Percentiles rank a stretch among this genome's conserved stretches.
Evolutionary conservation across 2,797 vertebrate species (phyloP).

Genomic region (Intellagama lesueurii): DNA sequence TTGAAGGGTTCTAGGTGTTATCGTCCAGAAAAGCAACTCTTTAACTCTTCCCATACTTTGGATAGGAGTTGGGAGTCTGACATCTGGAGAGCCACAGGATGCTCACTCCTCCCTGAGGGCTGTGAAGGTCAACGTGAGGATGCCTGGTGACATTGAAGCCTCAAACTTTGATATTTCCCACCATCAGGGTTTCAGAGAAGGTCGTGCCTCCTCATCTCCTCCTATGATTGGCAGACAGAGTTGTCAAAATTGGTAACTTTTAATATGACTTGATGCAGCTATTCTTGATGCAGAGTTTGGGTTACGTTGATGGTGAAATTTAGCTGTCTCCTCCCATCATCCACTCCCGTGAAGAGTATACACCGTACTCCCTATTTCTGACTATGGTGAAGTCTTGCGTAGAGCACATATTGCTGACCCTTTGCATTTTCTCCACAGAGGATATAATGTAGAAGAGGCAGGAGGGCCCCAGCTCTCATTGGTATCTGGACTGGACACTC

Average conservation of each 20-base stretch:
- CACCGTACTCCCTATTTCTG: background rate
- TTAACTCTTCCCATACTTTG: no score
- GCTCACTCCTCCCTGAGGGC: no score
- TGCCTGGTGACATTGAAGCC: background rate
- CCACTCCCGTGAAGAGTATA: background rate
- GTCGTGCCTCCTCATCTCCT: background rate
- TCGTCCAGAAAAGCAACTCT: no score
- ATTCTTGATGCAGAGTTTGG: background rate
- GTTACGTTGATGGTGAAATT: background rate
- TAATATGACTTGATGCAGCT: background rate
- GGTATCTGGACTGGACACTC: slow-evolving; percentile 59
- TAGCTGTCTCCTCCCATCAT: background rate
- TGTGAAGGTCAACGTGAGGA: background rate
- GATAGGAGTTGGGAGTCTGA: background rate
- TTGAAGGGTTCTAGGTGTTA: no score
- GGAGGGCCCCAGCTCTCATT: slow-evolving; percentile 59
- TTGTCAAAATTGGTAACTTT: background rate
- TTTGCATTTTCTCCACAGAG: slow-evolving; percentile 66
- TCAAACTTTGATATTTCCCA: background rate
- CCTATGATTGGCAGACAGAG: no score
- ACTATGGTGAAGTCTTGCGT: background rate
- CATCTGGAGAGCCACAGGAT: background rate
- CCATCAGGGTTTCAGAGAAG: background rate
- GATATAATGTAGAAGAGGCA: slow-evolving; percentile 73
- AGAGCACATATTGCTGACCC: background rate